Percentiles rank a stretch among this genome's conserved stretches.
Conservation (phyloP, 2,113 vertebrate genomes). For the Siniperca knerii region DNA sequence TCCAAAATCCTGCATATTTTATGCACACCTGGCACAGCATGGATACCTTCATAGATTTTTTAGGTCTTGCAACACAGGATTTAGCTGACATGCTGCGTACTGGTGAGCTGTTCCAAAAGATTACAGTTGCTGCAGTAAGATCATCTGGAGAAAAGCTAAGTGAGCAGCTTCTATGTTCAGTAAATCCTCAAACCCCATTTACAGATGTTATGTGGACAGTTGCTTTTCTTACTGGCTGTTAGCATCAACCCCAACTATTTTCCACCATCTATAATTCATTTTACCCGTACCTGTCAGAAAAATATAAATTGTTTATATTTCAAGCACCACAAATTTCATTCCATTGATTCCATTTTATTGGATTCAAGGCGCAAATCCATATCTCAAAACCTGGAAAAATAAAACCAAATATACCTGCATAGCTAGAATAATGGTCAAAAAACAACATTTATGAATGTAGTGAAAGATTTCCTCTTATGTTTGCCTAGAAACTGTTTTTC, state of each 20-base stretch:
- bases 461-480: neutral
- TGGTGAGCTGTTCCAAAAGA: neutral
- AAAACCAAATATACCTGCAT: neutral
- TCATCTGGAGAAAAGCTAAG: neutral
- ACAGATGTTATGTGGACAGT: neutral
- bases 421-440: neutral
- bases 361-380: neutral
- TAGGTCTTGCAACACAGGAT: neutral
- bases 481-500: neutral
- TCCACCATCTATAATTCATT: neutral
- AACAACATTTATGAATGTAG: neutral
- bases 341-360: too few relatives aligned
- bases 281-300: neutral
- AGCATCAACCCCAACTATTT: neutral
- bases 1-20: neutral
- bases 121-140: neutral
- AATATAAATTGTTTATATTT: neutral
- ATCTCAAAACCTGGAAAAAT: neutral
- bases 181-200: neutral
- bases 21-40: neutral
- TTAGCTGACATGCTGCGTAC: neutral
- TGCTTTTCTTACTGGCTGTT: neutral
- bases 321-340: neutral
- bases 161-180: too few relatives aligned
- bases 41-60: neutral